Percentiles rank a stretch among this genome's conserved stretches.
These are phyloP conservation scores for Apaloderma vittatum DNA, from an alignment of 2,113 vertebrate species.

Conservation along the genomic window DNA sequence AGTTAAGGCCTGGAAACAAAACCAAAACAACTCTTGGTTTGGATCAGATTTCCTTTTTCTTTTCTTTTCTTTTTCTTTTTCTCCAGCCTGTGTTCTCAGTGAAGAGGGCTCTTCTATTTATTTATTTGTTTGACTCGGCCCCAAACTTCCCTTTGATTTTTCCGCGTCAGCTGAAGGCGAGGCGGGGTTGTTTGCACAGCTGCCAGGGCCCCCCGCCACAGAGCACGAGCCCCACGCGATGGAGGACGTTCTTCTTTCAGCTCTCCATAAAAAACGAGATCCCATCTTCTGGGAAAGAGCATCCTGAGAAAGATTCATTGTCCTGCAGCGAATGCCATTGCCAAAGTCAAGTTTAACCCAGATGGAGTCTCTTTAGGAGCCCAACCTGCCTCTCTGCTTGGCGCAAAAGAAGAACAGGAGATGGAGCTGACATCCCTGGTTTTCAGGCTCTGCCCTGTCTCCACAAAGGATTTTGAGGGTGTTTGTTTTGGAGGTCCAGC, in stretches of 20 bases:
- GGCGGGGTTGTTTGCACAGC: conserved; percentile 25
- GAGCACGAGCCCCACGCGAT: not conserved
- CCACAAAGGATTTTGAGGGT: not conserved
- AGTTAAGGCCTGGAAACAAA: conserved; percentile 24
- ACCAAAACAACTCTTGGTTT: conserved; percentile 14
- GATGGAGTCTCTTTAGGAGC: not conserved
- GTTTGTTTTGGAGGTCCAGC: not conserved
- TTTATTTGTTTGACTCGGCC: not conserved
- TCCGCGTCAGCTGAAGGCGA: not conserved
- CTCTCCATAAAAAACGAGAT: rapidly evolving
- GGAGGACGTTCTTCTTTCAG: not conserved
- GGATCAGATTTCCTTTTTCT: not conserved
- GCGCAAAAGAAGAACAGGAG: not conserved
- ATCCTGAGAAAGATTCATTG: not conserved
- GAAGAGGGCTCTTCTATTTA: conserved; percentile 1
- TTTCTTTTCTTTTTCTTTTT: not conserved
- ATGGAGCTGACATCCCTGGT: not conserved
- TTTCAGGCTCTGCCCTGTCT: not conserved
- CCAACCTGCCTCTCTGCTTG: not conserved
- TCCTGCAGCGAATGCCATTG: not conserved
- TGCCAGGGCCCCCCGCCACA: not conserved
- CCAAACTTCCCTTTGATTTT: conserved; percentile 13
- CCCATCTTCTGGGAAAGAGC: no score
- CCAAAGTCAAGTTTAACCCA: not conserved
- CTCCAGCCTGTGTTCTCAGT: not conserved